Evolutionary conservation across 2,113 vertebrate species (phyloP), one percentile per base, ranked within the genome.

Genomic region (Clarias magur): DNA sequence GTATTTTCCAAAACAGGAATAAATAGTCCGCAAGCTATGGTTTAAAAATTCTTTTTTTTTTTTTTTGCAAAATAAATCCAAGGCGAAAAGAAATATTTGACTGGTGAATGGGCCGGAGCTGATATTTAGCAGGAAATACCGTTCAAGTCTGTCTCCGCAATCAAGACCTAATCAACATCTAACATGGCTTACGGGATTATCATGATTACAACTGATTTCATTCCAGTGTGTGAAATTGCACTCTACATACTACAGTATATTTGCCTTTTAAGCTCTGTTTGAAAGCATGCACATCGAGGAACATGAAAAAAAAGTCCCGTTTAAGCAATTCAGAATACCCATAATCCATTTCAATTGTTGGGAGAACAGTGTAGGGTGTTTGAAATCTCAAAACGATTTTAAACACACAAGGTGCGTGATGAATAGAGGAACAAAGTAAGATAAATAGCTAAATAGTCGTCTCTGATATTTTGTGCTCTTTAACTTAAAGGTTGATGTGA

Each of bases 1-100:
- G 95, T 94, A 94, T 95, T 95, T 94, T 93, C 89, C 90, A 88
- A 94, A 94, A 93, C 93, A 88, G 89, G 62, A 81, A 81, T 80
- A 95, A 95, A 95, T 94, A 95, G 92, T 90, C 89, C 91, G 84
- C 88, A 86, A 93, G 88, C 92, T 86, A 88, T 59, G 23, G 56
- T 60, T 21, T 60, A 89, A 89, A 88, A 92, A 91, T 88, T 17
- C 4, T 90, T 91, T n/a, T 65, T 17, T 16, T 42, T 15, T 75
- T 75, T 75, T 25, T 82, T 91, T 91, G 88, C 34, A 81, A 82
- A 88, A 85, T 86, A 90, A 88, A 88, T 90, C 82, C 87, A 92
- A 86, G 86, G 88, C 67, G 70, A 91, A 91, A 75, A 83, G 90
- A 83, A 92, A 91, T 93, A 92, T 94, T 92, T 91, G 88, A 87